Conservation (phyloP, 2,888 invertebrate species). For the Mythimna pallens region DNA sequence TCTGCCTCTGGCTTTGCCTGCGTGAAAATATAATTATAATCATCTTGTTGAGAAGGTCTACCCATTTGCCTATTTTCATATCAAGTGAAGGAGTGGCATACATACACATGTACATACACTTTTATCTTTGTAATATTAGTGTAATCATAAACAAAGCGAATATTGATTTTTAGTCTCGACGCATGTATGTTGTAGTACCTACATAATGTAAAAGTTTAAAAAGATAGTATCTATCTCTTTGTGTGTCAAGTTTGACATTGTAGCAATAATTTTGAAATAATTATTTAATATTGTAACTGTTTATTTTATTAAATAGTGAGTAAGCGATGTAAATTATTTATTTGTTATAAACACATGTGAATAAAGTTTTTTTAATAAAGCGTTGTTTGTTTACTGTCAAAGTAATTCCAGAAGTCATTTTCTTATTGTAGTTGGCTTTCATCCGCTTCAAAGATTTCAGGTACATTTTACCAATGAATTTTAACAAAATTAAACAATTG, state of each 20-base stretch:
- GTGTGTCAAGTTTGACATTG: conserved; percentile 63
- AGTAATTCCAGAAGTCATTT: no score
- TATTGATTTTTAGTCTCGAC: background rate
- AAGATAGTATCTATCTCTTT: conserved; percentile 67
- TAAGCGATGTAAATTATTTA: conserved; percentile 63
- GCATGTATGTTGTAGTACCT: conserved; percentile 7
- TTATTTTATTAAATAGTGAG: conserved; percentile 29
- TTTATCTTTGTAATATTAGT: no score
- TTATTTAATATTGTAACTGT: conserved; percentile 30
- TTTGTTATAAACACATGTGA: conserved; percentile 29
- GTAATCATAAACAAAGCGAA: background rate
- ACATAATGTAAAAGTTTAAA: conserved; percentile 18
- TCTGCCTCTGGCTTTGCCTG: no score
- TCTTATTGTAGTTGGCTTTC: no score
- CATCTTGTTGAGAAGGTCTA: no score
- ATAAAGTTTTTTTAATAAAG: conserved; percentile 39
- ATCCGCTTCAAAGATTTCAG: no score
- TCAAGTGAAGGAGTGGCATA: no score
- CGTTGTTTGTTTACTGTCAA: background rate
- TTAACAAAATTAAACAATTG: no score
- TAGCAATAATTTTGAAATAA: conserved; percentile 19
- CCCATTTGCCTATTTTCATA: no score
- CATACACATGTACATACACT: no score
- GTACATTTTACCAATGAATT: no score
- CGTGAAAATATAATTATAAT: no score